Percentiles rank a stretch among this genome's conserved stretches.
phyloP scores from a whole-genome alignment of 2,797 vertebrate species.

The Sebastes goodei region DNA sequence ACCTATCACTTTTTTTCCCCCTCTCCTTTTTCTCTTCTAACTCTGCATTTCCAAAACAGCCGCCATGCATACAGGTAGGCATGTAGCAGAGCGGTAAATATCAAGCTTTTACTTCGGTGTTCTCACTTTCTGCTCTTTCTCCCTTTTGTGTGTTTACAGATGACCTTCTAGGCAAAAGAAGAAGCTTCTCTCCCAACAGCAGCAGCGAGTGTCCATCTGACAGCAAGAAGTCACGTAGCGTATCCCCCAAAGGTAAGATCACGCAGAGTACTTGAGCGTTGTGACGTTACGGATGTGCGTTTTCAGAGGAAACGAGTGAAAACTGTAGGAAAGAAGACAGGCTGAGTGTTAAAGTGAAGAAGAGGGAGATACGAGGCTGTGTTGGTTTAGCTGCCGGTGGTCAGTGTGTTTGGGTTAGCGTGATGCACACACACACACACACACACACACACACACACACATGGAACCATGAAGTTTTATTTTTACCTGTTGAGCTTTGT shows the following conservation, averaged over 20 bases:
- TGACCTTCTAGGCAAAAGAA: slow-evolving; percentile 95
- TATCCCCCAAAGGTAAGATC: slow-evolving; percentile 94
- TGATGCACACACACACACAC: neutral
- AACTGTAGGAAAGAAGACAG: neutral
- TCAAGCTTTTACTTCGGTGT: slow-evolving; percentile 3
- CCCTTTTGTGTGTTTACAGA: slow-evolving; percentile 79
- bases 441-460: neutral
- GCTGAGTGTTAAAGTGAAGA: neutral
- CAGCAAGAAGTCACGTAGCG: slow-evolving; percentile 94
- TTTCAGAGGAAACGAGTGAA: neutral
- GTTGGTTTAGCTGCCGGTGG: slow-evolving; percentile 15
- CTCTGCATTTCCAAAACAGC: slow-evolving; percentile 53
- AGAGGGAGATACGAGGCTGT: neutral
- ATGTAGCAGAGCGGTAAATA: slow-evolving; percentile 21
- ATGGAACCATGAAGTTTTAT: neutral
- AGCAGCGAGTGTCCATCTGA: slow-evolving; percentile 94
- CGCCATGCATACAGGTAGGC: slow-evolving; percentile 67
- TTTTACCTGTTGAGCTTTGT: neutral
- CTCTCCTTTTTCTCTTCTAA: slow-evolving; percentile 2
- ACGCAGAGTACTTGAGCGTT: neutral
- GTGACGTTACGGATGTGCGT: neutral
- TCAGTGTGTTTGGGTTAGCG: neutral
- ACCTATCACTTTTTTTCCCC: neutral
- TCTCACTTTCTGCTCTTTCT: slow-evolving; percentile 28
- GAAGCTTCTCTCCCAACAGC: slow-evolving; percentile 91